Percentiles rank a stretch among this genome's conserved stretches.
These are phyloP conservation scores for Xestia ashworthii DNA, from an alignment of 2,888 invertebrate genomes.

Conservation along the genomic window DNA sequence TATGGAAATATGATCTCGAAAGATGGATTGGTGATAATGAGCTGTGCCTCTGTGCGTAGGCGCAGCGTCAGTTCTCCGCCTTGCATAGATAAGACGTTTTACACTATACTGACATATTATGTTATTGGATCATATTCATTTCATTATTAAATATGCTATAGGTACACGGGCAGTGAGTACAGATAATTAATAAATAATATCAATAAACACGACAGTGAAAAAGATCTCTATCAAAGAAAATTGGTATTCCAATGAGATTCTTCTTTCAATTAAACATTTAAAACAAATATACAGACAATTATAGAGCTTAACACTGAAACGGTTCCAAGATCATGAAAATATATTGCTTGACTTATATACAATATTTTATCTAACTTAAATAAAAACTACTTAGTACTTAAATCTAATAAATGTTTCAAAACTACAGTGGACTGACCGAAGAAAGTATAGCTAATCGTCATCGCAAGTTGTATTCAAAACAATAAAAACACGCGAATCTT, in stretches of 20 bases:
- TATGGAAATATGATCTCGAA: not conserved
- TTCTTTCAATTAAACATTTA: conserved; percentile 8
- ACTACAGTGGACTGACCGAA: conserved; percentile 22
- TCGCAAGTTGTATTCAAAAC: conserved; percentile 9
- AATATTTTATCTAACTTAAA: conserved; percentile 9
- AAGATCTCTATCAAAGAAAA: not conserved
- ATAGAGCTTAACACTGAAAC: conserved; percentile 24
- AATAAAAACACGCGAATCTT: conserved; percentile 10
- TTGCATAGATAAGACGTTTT: not conserved
- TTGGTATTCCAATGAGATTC: not conserved
- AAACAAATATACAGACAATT: conserved; percentile 14
- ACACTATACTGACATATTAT: not conserved
- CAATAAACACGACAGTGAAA: not conserved
- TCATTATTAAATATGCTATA: not conserved
- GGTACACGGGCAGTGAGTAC: not conserved
- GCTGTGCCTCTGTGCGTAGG: not conserved
- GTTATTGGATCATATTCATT: not conserved
- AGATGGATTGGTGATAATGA: not conserved
- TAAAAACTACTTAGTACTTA: not conserved
- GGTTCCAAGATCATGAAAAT: conserved; percentile 1
- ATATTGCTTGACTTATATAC: conserved; percentile 30
- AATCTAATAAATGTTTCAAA: not conserved
- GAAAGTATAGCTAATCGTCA: conserved; percentile 12
- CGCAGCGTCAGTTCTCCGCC: not conserved
- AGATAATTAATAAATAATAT: not conserved